A percentile compares a stretch with the other conserved stretches of the same genome.
Evolutionary conservation across 2,888 invertebrate genomes (phyloP).

Genomic region (Sisyra nigra): DNA sequence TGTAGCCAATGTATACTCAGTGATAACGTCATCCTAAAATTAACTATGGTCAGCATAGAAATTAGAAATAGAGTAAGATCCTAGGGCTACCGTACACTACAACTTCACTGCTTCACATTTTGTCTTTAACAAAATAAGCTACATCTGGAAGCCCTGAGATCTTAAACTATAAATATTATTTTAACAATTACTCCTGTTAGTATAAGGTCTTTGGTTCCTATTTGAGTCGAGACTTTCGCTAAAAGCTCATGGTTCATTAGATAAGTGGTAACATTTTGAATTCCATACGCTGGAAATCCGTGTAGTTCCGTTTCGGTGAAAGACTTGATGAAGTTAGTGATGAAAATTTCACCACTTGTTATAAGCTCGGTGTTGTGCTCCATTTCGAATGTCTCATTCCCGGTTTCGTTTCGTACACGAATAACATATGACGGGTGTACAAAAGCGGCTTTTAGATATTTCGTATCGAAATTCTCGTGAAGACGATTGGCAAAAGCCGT

Average conservation of each 20-base stretch:
- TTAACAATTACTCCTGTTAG: constrained; percentile 49
- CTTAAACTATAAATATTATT: too few species aligned
- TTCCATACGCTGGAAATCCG: constrained; percentile 58
- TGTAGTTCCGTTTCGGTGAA: constrained; percentile 57
- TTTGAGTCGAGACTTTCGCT: constrained; percentile 49
- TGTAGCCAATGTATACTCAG: constrained; percentile 42
- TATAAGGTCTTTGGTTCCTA: constrained; percentile 74
- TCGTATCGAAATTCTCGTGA: constrained; percentile 62
- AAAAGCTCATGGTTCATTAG: constrained; percentile 50
- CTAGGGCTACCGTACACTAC: constrained; percentile 10
- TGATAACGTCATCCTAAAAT: too few species aligned
- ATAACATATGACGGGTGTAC: constrained; percentile 59
- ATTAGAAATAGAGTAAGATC: constrained; percentile 36
- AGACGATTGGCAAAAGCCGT: constrained; percentile 77
- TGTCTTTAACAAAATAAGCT: too few species aligned
- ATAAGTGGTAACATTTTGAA: constrained; percentile 46
- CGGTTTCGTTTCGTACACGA: constrained; percentile 32
- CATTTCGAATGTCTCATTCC: constrained; percentile 40
- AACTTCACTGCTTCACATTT: constrained; percentile 7
- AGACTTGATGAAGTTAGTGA: constrained; percentile 43
- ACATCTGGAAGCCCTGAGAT: too few species aligned
- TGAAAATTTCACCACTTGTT: constrained; percentile 47
- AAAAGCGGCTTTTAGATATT: constrained; percentile 57
- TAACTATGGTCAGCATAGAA: constrained; percentile 50
- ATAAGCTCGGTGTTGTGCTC: constrained; percentile 53